Evolutionary conservation across 2,797 vertebrate species (phyloP), one percentile per base, ranked within the genome.

Genomic region (Lagothrix lagotricha): DNA sequence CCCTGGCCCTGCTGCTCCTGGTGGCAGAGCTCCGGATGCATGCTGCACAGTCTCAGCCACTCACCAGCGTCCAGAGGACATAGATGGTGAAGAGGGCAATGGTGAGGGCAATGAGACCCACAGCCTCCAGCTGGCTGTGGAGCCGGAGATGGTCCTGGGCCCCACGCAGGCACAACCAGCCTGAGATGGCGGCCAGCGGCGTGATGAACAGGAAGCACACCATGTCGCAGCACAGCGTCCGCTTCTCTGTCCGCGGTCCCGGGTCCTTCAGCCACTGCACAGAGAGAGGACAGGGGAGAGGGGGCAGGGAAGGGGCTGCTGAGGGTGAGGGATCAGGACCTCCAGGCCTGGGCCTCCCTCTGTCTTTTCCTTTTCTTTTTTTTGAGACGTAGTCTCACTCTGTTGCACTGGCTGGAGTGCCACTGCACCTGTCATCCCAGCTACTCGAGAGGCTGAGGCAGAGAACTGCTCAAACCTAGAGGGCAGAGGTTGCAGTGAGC

Each of bases 51-150:
- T 88, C 7, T 11, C 0, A 5, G 41, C 67, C 90, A 99, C 98
- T 99, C 99, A 99, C 99, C 99, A 99, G 98, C 0, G 99, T 99
- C 99, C 99, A 99, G 97, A 99, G 99, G 98, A 99, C 98, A 0
- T 99, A 99, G 98, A 99, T 99, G 92, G 99, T 99, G 98, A 99
- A 99, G 97, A 99, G 99, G 97, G 99, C 99, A 6, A 99, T 99
- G 97, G 99, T 99, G 94, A 99, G 99, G 19, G 99, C 99, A 4
- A 99, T 99, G 98, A 99, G 99, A 76, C 99, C 99, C 26, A 99
- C 99, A 0, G 99, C 99, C 98, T 99, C 99, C 97, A 99, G 99
- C 41, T 99, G 99, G 98, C 99, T 99, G 92, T 99, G 99, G 97
- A 99, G 99, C 93, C 99, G 99, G 80, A 99, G 97, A 93, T 99